phyloP scores from a whole-genome alignment of 2,797 vertebrate genomes.

The Danio albolineatus region DNA sequence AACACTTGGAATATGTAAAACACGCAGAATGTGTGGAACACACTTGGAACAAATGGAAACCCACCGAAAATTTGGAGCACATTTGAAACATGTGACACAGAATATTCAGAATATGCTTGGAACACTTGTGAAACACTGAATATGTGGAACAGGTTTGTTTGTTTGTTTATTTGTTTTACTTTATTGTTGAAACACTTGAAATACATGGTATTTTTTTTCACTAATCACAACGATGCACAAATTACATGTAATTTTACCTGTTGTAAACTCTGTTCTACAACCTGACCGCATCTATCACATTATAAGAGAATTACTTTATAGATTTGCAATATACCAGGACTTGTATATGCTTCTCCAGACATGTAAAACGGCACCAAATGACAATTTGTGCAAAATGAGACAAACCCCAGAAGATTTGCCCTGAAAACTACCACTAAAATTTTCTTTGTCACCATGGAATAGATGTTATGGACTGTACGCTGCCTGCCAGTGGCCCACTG shows the following conservation, averaged over 20 bases:
- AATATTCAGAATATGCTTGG: no score
- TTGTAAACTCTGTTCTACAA: not conserved
- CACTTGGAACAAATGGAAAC: no score
- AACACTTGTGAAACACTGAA: no score
- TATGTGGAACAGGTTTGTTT: no score
- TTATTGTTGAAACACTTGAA: no score
- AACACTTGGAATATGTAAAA: no score
- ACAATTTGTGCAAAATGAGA: not conserved
- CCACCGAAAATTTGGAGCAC: no score
- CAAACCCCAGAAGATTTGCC: not conserved
- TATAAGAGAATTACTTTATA: not conserved
- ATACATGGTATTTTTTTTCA: no score
- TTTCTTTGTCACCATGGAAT: conserved; percentile 73
- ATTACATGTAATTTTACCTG: not conserved
- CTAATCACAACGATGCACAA: not conserved
- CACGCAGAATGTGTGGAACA: no score
- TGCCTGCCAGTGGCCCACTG: conserved; percentile 79
- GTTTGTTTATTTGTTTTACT: no score
- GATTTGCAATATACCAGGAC: not conserved
- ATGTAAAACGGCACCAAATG: not conserved
- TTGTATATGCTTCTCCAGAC: not conserved
- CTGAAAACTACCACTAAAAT: conserved; percentile 20
- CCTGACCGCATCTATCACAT: not conserved
- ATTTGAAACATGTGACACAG: no score
- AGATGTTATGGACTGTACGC: conserved; percentile 79